Conservation (phyloP, 2,797 vertebrate genomes). For the Myripristis jacobus region DNA sequence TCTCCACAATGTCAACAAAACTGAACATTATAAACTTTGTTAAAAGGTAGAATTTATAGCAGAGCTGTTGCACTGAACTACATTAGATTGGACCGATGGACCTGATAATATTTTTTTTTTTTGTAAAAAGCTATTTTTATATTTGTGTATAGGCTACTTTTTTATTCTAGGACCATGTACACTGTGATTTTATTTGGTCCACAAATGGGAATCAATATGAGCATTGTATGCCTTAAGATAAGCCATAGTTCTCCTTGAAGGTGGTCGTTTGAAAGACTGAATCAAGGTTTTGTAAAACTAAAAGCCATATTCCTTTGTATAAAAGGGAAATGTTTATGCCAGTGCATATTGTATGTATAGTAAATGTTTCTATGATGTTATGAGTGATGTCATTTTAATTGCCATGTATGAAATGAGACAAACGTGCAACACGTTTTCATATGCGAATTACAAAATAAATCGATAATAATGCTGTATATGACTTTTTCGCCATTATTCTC, state of each 20-base stretch:
- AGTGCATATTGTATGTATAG: conserved; percentile 61
- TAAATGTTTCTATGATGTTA: conserved; percentile 37
- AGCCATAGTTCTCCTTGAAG: conserved; percentile 38
- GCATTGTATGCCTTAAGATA: conserved; percentile 58
- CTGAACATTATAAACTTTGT: too few relatives aligned
- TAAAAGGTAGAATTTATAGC: too few relatives aligned
- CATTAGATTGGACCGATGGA: too few relatives aligned
- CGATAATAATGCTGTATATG: not conserved
- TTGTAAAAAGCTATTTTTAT: conserved; percentile 21
- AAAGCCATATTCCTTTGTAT: conserved; percentile 75
- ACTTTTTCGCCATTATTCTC: not conserved
- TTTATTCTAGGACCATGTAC: conserved; percentile 20
- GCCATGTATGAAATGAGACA: conserved; percentile 23
- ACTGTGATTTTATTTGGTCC: conserved; percentile 49
- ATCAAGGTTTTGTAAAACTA: conserved; percentile 36
- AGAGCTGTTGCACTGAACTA: too few relatives aligned
- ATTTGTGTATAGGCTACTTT: not conserved
- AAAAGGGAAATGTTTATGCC: conserved; percentile 76
- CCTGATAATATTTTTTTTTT: conserved; percentile 1
- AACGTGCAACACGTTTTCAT: conserved; percentile 46
- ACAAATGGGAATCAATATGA: conserved; percentile 41
- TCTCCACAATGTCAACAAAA: too few relatives aligned
- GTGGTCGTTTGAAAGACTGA: conserved; percentile 30
- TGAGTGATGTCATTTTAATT: conserved; percentile 8
- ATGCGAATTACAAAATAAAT: conserved; percentile 49